A percentile compares a stretch with the other conserved stretches of the same genome.
Conservation (phyloP, 2,797 vertebrate species). For the Gallinago nigripennis region DNA sequence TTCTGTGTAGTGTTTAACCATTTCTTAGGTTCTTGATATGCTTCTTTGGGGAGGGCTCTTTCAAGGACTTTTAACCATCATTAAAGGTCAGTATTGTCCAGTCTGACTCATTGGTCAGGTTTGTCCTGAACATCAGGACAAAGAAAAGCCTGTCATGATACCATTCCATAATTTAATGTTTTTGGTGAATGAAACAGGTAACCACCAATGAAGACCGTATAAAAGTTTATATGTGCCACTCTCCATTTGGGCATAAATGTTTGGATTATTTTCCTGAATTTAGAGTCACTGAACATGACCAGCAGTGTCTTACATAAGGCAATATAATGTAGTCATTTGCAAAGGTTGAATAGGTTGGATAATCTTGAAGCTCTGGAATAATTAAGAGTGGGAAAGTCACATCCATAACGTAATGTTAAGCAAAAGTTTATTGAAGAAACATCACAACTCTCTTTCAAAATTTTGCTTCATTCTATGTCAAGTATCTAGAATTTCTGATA, state of each 20-base stretch:
- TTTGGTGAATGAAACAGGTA: not conserved
- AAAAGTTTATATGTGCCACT: not conserved
- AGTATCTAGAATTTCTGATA: not conserved
- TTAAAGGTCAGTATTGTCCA: not conserved
- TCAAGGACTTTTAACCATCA: not conserved
- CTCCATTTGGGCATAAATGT: not conserved
- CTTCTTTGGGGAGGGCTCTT: not conserved
- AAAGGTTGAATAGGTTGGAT: not conserved
- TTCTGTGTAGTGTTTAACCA: not conserved
- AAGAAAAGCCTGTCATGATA: not conserved
- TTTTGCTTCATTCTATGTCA: not conserved
- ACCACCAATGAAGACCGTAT: not conserved
- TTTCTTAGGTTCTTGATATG: not conserved
- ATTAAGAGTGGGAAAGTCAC: not conserved
- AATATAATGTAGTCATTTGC: not conserved
- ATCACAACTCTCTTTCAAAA: not conserved
- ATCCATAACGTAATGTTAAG: not conserved
- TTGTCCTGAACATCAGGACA: not conserved
- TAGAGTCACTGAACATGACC: not conserved
- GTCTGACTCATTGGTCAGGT: not conserved
- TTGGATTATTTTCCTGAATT: not conserved
- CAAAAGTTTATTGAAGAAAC: not conserved
- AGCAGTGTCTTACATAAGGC: not conserved
- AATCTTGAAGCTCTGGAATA: not conserved
- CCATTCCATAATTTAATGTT: not conserved